A percentile compares a stretch with the other conserved stretches of the same genome.
phyloP scores from a whole-genome alignment of 2,797 vertebrate species.

The Sternarchorhynchus goeldii region DNA sequence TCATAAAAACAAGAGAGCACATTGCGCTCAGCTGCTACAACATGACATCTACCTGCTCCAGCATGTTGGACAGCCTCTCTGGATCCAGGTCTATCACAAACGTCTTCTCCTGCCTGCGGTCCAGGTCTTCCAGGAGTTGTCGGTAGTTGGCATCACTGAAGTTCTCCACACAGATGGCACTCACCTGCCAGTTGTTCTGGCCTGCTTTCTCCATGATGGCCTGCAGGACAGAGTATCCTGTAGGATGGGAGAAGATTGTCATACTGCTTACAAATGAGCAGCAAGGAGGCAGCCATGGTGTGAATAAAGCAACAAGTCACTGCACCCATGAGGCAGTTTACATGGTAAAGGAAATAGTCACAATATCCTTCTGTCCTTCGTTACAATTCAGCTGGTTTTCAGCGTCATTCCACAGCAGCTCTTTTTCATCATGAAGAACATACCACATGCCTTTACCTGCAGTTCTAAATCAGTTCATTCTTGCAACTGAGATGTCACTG shows the following conservation, averaged over 20 bases:
- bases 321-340: conserved; percentile 20
- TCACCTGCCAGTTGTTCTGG: conserved; percentile 98
- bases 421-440: conserved; percentile 14
- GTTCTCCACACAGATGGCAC: conserved; percentile 98
- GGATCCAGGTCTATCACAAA: conserved; percentile 98
- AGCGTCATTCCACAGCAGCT: conserved; percentile 4
- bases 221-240: conserved; percentile 98
- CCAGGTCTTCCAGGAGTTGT: conserved; percentile 94
- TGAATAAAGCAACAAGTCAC: conserved; percentile 42
- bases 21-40: background rate
- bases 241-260: conserved; percentile 52
- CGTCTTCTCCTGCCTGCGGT: conserved; percentile 96
- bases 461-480: conserved; percentile 22
- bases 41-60: conserved; percentile 88
- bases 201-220: conserved; percentile 99
- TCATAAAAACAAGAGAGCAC: background rate
- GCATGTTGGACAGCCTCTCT: conserved; percentile 94
- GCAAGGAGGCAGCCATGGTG: conserved; percentile 29
- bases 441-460: background rate
- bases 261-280: conserved; percentile 10
- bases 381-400: conserved; percentile 15
- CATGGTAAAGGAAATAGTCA: conserved; percentile 7
- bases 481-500: background rate
- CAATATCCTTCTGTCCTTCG: conserved; percentile 28
- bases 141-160: conserved; percentile 97